phyloP scores from a whole-genome alignment of 2,888 invertebrate genomes.

The Eupithecia subfuscata region DNA sequence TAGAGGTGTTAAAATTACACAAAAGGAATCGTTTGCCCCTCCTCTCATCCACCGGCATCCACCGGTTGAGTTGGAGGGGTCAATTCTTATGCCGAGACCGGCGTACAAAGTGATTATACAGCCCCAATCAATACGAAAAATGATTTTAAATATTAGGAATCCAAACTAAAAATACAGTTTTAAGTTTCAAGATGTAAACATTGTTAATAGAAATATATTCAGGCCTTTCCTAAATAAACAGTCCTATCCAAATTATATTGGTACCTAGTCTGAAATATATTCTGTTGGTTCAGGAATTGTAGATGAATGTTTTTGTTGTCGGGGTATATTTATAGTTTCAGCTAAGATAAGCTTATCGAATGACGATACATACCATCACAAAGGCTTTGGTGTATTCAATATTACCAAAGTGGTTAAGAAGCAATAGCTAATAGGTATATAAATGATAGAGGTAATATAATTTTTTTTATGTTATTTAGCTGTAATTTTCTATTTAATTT shows the following conservation, averaged over 20 bases:
- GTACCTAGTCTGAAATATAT: constrained; percentile 20
- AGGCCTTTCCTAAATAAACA: constrained; percentile 17
- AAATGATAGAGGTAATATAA: too few species aligned
- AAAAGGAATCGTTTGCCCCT: too few species aligned
- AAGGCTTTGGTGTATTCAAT: not conserved
- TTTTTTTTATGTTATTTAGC: too few species aligned
- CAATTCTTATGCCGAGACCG: too few species aligned
- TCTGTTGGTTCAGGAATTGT: constrained; percentile 27
- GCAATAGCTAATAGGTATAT: too few species aligned
- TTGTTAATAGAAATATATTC: constrained; percentile 15
- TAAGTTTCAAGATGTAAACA: not conserved
- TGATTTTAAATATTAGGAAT: not conserved
- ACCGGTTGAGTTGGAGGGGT: not conserved
- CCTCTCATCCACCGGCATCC: not conserved
- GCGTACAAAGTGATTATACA: not conserved
- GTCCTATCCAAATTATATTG: constrained; percentile 25
- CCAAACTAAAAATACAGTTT: not conserved
- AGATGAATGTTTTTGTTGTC: not conserved
- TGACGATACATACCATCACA: not conserved
- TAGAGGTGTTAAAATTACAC: too few species aligned
- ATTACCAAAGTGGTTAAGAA: too few species aligned
- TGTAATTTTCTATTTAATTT: too few species aligned
- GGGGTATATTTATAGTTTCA: constrained; percentile 5
- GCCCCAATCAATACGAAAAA: not conserved
- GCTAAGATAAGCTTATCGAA: not conserved